Evolutionary conservation across 2,797 vertebrate genomes (phyloP).

Genomic region (Myripristis jacobus): DNA sequence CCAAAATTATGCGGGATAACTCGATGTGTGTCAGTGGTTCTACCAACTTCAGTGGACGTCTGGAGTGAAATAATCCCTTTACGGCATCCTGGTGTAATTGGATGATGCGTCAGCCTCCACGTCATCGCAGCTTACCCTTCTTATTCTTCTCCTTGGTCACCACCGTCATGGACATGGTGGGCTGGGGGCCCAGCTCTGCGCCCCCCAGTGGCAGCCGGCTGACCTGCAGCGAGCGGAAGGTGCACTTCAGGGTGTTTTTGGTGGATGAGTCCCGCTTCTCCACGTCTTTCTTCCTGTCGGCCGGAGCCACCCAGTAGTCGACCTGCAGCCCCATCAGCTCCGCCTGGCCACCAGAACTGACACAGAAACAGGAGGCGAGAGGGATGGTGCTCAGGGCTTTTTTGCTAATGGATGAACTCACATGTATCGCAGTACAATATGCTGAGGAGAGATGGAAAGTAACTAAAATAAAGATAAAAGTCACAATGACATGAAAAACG

Average conservation of each 20-base stretch:
- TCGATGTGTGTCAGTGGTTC: no score
- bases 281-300: slow-evolving; percentile 91
- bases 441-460: no score
- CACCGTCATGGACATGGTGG: slow-evolving; percentile 97
- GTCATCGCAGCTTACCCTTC: slow-evolving; percentile 84
- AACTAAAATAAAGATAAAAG: no score
- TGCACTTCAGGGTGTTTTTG: slow-evolving; percentile 98
- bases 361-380: background rate
- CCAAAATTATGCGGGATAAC: no score
- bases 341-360: slow-evolving; percentile 80
- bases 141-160: slow-evolving; percentile 99
- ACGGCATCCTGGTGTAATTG: no score
- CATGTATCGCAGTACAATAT: no score
- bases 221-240: slow-evolving; percentile 99
- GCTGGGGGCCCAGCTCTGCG: slow-evolving; percentile 84
- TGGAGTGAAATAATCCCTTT: no score
- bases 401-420: background rate
- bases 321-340: slow-evolving; percentile 99
- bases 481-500: no score
- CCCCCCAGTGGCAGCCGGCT: slow-evolving; percentile 92
- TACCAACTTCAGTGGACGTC: no score
- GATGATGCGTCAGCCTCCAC: no score
- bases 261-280: slow-evolving; percentile 93
- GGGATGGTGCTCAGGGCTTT: no score
- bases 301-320: slow-evolving; percentile 94